Conservation (phyloP, 2,797 vertebrate species). For the Borostomias antarcticus region DNA sequence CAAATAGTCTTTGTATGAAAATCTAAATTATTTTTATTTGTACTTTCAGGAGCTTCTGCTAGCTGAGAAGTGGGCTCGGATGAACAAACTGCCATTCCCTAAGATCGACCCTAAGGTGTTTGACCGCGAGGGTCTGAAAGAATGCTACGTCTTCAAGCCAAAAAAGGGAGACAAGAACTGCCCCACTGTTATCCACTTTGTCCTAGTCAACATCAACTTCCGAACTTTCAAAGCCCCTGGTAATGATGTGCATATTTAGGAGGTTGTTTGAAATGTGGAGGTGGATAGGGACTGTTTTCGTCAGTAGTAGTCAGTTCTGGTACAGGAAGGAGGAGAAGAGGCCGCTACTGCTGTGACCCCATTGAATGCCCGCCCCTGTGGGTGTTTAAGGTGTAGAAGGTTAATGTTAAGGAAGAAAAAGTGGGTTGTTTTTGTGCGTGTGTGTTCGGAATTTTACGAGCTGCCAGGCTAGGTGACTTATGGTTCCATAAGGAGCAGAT, state of each 20-base stretch:
- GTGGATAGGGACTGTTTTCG: too few relatives aligned
- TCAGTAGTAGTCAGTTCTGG: slow-evolving; percentile 10
- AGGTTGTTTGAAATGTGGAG: too few relatives aligned
- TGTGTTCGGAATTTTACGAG: slow-evolving; percentile 43
- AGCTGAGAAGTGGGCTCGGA: slow-evolving; percentile 97
- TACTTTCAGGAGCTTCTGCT: slow-evolving; percentile 89
- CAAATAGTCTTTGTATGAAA: background rate
- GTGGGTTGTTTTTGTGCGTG: slow-evolving; percentile 2
- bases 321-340: background rate
- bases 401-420: background rate
- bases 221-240: slow-evolving; percentile 93
- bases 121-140: slow-evolving; percentile 95
- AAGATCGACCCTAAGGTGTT: slow-evolving; percentile 97
- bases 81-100: slow-evolving; percentile 97
- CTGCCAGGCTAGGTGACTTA: slow-evolving; percentile 37
- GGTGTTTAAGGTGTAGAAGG: too few relatives aligned
- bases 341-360: background rate
- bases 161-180: slow-evolving; percentile 91
- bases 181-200: slow-evolving; percentile 95
- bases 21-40: slow-evolving; percentile 18
- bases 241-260: slow-evolving; percentile 60
- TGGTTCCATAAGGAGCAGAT: slow-evolving; percentile 40
- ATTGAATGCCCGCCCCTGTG: background rate
- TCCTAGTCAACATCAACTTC: slow-evolving; percentile 96
- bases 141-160: slow-evolving; percentile 96